Percentiles rank a stretch among this genome's conserved stretches.
Conservation (phyloP, 2,113 vertebrate genomes). For the Naja naja region DNA sequence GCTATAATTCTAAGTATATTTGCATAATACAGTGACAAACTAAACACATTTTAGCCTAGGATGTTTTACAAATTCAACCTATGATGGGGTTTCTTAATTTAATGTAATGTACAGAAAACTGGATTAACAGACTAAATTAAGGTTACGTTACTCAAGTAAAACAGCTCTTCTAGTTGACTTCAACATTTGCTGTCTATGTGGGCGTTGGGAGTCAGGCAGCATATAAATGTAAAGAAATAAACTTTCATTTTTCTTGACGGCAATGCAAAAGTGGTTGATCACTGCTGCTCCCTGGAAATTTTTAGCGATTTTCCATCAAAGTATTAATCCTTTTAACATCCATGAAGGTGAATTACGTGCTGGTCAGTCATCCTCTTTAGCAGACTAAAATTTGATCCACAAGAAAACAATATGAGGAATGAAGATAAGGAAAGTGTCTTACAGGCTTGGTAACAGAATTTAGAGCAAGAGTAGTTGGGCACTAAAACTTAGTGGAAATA, state of each 20-base stretch:
- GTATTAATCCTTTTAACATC: not conserved
- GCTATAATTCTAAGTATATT: not conserved
- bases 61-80: not conserved
- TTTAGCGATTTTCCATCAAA: not conserved
- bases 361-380: not conserved
- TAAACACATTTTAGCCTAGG: not conserved
- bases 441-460: not conserved
- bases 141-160: not conserved
- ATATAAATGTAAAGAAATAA: not conserved
- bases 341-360: not conserved
- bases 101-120: not conserved
- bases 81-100: not conserved
- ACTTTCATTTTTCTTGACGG: not conserved
- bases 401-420: not conserved
- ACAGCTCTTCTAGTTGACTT: not conserved
- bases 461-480: not conserved
- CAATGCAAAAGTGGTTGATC: not conserved
- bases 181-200: not conserved
- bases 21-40: not conserved
- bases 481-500: not conserved
- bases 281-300: not conserved
- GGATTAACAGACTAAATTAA: not conserved
- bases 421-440: not conserved
- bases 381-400: not conserved
- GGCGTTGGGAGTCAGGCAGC: not conserved